These are phyloP conservation scores for Ametastegia equiseti DNA, from an alignment of 2,888 invertebrate genomes.

Conservation along the genomic window DNA sequence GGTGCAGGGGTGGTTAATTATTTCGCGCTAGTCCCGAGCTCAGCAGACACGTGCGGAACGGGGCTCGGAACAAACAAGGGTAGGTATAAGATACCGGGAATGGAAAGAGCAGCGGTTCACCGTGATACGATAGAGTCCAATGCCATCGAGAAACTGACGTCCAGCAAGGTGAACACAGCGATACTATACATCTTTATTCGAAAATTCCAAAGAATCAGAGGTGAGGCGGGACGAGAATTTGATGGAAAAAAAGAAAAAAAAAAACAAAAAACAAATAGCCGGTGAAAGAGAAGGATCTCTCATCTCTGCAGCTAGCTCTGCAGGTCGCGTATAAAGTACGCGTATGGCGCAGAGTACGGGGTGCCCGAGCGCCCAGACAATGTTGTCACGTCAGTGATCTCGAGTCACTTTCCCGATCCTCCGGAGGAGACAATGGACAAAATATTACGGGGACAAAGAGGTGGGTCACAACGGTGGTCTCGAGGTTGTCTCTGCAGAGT, in stretches of 20 bases:
- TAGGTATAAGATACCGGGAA: constrained; percentile 3
- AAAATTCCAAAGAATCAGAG: not conserved
- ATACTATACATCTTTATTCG: not conserved
- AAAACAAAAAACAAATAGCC: too few species aligned
- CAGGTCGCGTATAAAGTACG: not conserved
- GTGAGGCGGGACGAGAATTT: not conserved
- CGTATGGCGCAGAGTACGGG: not conserved
- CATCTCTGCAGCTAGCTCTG: not conserved
- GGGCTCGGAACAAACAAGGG: constrained; percentile 9
- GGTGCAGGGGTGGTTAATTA: constrained; percentile 70
- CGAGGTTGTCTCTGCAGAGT: not conserved
- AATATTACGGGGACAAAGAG: constrained; percentile 21
- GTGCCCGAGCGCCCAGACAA: not conserved
- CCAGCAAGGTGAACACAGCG: not conserved
- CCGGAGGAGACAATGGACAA: constrained; percentile 6
- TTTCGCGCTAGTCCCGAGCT: constrained; percentile 68
- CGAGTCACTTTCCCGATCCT: not conserved
- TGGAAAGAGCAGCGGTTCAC: not conserved
- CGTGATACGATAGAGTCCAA: constrained; percentile 22
- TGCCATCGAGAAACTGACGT: not conserved
- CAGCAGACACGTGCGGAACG: constrained; percentile 57
- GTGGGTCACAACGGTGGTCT: not conserved
- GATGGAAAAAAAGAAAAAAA: not conserved
- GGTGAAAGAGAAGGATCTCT: not conserved
- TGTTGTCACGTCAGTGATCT: not conserved